These are phyloP conservation scores for Erebia palarica DNA, from an alignment of 2,888 invertebrate genomes.

Conservation along the genomic window DNA sequence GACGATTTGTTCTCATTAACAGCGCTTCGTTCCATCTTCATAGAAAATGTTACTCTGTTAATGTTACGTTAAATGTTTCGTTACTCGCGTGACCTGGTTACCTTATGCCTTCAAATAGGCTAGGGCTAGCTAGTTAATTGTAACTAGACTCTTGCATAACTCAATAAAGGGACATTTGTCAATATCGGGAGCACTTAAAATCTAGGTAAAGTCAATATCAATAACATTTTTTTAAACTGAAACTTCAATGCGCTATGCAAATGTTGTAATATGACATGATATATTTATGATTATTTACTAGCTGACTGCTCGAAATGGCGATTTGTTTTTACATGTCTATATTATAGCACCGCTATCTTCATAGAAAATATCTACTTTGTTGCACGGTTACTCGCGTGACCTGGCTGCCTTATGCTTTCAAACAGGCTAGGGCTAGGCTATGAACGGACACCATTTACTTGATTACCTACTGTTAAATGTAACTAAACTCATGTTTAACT, in stretches of 20 bases:
- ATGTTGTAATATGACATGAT: neutral
- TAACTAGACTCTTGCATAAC: neutral
- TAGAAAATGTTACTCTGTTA: constrained; percentile 4
- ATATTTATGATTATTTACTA: neutral
- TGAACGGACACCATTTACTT: neutral
- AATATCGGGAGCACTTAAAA: too few relatives aligned
- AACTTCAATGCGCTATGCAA: too few relatives aligned
- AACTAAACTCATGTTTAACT: neutral
- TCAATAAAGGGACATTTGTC: too few relatives aligned
- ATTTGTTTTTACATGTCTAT: constrained; percentile 3
- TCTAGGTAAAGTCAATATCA: too few relatives aligned
- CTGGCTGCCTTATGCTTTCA: constrained; percentile 5
- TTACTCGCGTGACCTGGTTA: constrained; percentile 15
- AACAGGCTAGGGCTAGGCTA: constrained; percentile 1
- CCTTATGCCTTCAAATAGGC: constrained; percentile 9
- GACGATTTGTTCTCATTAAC: constrained; percentile 19
- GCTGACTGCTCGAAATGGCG: neutral
- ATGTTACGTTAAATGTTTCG: too few relatives aligned
- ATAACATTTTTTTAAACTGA: too few relatives aligned
- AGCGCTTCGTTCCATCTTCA: constrained; percentile 14
- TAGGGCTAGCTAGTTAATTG: neutral
- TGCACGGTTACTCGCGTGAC: constrained; percentile 10
- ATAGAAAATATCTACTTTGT: constrained; percentile 1
- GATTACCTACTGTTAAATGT: constrained; percentile 5
- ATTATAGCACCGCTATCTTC: constrained; percentile 6